Conservation (phyloP, 2,888 invertebrate genomes). For the Archips xylosteana region DNA sequence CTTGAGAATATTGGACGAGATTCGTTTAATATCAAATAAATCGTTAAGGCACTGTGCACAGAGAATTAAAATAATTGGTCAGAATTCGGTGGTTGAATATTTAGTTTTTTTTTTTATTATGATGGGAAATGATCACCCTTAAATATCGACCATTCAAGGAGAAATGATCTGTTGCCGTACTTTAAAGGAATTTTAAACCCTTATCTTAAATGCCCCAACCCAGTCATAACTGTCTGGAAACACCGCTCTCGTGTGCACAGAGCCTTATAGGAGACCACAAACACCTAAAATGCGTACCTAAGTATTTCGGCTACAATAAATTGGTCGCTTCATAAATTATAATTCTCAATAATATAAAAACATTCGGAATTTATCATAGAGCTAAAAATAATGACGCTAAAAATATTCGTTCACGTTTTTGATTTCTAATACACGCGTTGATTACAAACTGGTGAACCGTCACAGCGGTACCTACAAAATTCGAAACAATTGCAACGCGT, state of each 20-base stretch:
- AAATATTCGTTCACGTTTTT: background rate
- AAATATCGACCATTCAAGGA: no score
- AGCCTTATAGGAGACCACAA: slow-evolving; percentile 52
- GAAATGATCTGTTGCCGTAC: no score
- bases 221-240: no score
- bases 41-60: slow-evolving; percentile 13
- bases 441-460: background rate
- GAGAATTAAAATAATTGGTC: background rate
- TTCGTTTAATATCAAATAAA: background rate
- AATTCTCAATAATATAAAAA: background rate
- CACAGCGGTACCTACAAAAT: background rate
- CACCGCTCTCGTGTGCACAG: background rate
- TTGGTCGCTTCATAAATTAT: slow-evolving; percentile 53
- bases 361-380: background rate
- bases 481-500: background rate
- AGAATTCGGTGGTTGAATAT: background rate
- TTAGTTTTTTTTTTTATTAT: no score
- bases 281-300: slow-evolving; percentile 26
- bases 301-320: slow-evolving; percentile 51
- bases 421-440: background rate
- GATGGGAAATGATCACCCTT: no score
- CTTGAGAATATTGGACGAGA: background rate
- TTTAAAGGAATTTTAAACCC: no score
- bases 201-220: no score
- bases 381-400: background rate